phyloP scores from a whole-genome alignment of 2,888 invertebrate genomes.

The Augochlorella aurata region DNA sequence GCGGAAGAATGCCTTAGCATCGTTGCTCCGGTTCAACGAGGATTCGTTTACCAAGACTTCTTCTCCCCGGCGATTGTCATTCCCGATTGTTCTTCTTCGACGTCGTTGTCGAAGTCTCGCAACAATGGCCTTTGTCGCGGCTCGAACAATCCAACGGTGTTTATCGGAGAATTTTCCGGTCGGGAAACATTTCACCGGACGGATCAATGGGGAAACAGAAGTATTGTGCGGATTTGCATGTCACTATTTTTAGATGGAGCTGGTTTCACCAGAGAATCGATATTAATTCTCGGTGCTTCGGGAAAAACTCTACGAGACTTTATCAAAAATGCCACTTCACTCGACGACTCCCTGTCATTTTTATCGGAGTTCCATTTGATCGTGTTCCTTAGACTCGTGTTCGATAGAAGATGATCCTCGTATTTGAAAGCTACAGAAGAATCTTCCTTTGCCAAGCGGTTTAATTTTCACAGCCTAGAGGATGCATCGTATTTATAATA shows the following conservation, averaged over 20 bases:
- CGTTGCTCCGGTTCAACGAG: not conserved
- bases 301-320: too few relatives aligned
- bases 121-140: conserved; percentile 63
- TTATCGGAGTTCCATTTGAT: too few relatives aligned
- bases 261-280: not conserved
- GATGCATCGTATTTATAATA: too few relatives aligned
- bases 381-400: too few relatives aligned
- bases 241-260: not conserved
- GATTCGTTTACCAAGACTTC: conserved; percentile 31
- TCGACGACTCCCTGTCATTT: too few relatives aligned
- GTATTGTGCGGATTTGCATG: not conserved
- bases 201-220: conserved; percentile 23
- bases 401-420: too few relatives aligned
- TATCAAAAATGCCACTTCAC: too few relatives aligned
- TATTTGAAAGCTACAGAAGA: too few relatives aligned
- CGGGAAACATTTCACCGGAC: conserved; percentile 36
- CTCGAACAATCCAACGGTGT: conserved; percentile 35
- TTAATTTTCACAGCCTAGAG: too few relatives aligned
- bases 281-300: not conserved
- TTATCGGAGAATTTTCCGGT: conserved; percentile 54
- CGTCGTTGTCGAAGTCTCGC: conserved; percentile 46
- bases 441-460: too few relatives aligned
- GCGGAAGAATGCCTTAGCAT: conserved; percentile 28
- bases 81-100: conserved; percentile 48
- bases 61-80: conserved; percentile 47